Conservation (phyloP, 1,140 invertebrate genomes). For the Phymastichus coffea region DNA sequence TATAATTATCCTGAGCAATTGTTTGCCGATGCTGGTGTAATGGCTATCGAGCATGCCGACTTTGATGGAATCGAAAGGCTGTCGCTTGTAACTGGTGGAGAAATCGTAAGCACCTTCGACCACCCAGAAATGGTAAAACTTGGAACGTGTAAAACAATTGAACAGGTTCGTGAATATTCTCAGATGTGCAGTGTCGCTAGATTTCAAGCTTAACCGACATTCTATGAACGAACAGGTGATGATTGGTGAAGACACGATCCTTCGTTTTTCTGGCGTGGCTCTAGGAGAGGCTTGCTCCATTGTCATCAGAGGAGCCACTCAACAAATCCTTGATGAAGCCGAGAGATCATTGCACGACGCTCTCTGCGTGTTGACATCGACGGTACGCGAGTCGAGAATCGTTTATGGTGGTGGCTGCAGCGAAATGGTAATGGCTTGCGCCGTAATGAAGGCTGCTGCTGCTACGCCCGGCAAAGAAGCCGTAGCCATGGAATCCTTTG, state of each 20-base stretch:
- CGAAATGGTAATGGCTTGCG: slow-evolving; percentile 96
- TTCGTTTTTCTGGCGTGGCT: slow-evolving; percentile 93
- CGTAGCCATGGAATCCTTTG: slow-evolving; percentile 96
- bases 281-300: slow-evolving; percentile 97
- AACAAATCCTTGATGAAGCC: slow-evolving; percentile 98
- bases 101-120: slow-evolving; percentile 99
- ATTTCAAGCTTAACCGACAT: background rate
- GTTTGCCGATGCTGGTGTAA: slow-evolving; percentile 96
- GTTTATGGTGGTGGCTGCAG: slow-evolving; percentile 92
- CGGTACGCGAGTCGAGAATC: slow-evolving; percentile 88
- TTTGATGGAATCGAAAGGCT: slow-evolving; percentile 98
- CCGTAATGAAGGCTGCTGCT: slow-evolving; percentile 79
- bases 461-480: slow-evolving; percentile 96
- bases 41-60: slow-evolving; percentile 99
- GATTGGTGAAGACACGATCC: slow-evolving; percentile 95
- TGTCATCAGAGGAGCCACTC: slow-evolving; percentile 96
- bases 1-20: slow-evolving; percentile 99
- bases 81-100: slow-evolving; percentile 95
- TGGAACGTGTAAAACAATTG: slow-evolving; percentile 92
- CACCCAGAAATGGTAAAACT: slow-evolving; percentile 88
- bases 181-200: background rate
- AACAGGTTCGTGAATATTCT: slow-evolving; percentile 66
- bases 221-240: slow-evolving; percentile 65
- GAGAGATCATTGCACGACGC: slow-evolving; percentile 98
- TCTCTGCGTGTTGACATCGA: slow-evolving; percentile 93